Evolutionary conservation across 2,113 vertebrate species (phyloP), one percentile per base, ranked within the genome.

Genomic region (Phrynosoma blainvillii): DNA sequence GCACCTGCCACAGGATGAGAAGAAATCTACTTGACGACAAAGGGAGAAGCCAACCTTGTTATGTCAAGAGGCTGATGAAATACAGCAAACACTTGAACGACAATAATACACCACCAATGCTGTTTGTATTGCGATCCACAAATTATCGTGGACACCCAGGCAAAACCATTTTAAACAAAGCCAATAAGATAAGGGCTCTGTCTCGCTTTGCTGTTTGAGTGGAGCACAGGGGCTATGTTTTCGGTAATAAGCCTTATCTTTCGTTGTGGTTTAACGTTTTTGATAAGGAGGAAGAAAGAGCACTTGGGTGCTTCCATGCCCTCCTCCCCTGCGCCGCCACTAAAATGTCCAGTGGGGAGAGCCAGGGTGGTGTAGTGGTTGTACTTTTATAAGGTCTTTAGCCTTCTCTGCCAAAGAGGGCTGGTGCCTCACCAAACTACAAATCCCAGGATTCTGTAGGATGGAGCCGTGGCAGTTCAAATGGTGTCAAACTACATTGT

Each of bases 201-300:
- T 95, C 91, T 91, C 8, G 42, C 86, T 27, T 78, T 6, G 1
- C 82, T 92, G 83, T 94, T 92, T 89, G 92, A 81, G 82, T 89
- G 73, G 90, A 92, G 89, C 91, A 93, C 88, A 80, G 92, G 81
- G 0, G 0, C 91, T 79, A 89, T 86, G 89, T 62, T 93, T 89
- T 94, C 90, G 78, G 87, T 93, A 94, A 93, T 92, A 94, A 82
- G 1, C 75, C 85, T 93, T 92, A 93, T 93, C 95, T 52, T 90
- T 84, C 80, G 10, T 62, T 71, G 79, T 78, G 92, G 90, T 87
- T 75, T 92, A 95, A 94, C 89, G 88, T 92, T 90, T 90, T 92
- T 82, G 92, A 93, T 94, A 94, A 91, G 89, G 86, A 79, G 79
- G 42, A 90, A 89, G 2, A 92, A 82, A 52, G 62, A 90, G 84